Base-by-base conservation (phyloP, 64 coral and sea anemone species). In the Stichodactyla mertensii region DNA sequence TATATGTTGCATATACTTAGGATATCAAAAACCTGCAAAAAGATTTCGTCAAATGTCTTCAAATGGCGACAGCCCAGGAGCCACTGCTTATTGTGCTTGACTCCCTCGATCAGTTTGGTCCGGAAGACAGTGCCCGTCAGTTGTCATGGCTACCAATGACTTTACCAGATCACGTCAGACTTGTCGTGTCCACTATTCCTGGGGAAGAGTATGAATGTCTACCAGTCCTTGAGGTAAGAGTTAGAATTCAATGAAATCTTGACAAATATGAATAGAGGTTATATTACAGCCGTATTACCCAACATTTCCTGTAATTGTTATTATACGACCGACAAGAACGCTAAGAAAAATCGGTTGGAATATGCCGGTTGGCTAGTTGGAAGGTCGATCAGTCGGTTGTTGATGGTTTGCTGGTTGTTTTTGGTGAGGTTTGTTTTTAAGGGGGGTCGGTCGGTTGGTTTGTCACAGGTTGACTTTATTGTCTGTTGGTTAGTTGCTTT, bases 101-200 rank as follows among this genome's bases (percentile, higher is more conserved):
- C 62, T 95, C 93, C 2, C 86, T 95, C 15, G 93, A 95, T 89
- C 93, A 95, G 82, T 91, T 95, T 91, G 89, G 93, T 60, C 86
- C 89, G 12, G 93, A 95, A 52, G 93, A 95, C 14, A 85, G 90
- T 36, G 93, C 93, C 24, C 90, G 86, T 15, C 89, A 95, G 81
- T 85, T 95, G 53, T 82, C 86, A 14, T 95, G 93, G 93, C 55
- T 95, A 87, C 93, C 93, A 26, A 91, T 85, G 83, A 88, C 77
- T n/a, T 87, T 91, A 23, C 93, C 93, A 14, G 77, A 85, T 66
- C 83, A 95, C 56, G 93, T 91, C 6, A 91, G 83, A 5, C 86
- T 95, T 77, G 89, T 95, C 3, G 89, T 95, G 18, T 95, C 93
- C 12, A 95, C 93, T 10, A 91, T 95, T n/a, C 93, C 93, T 66